phyloP scores from a whole-genome alignment of 2,888 invertebrate genomes.

The Escarpia spicata region DNA sequence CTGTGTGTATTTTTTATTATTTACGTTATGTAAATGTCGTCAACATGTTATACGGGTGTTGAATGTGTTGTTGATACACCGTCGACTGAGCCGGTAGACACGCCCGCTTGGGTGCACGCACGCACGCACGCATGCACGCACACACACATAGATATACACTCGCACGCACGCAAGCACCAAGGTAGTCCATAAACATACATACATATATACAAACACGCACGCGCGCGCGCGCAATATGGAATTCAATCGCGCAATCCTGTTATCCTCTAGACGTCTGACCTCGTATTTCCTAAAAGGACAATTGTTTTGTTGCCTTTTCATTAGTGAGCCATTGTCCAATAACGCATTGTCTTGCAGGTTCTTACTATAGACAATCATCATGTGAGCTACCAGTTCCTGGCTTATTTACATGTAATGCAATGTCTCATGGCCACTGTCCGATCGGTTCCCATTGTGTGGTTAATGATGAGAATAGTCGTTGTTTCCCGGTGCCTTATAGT shows the following conservation, averaged over 20 bases:
- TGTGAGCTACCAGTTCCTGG: neutral
- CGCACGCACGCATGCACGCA: neutral
- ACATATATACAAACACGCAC: neutral
- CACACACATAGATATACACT: neutral
- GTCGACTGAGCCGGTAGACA: too few relatives aligned
- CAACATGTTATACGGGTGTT: too few relatives aligned
- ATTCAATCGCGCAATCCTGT: too few relatives aligned
- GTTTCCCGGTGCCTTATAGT: neutral
- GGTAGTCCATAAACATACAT: neutral
- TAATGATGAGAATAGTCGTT: neutral
- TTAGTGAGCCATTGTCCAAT: neutral
- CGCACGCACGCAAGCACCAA: neutral
- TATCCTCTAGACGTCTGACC: too few relatives aligned
- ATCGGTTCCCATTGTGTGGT: neutral
- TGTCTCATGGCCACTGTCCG: neutral
- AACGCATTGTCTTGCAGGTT: neutral
- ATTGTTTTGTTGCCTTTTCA: neutral
- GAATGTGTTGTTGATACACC: too few relatives aligned
- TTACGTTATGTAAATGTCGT: too few relatives aligned
- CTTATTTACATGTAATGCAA: neutral
- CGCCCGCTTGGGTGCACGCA: too few relatives aligned
- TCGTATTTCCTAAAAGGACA: neutral
- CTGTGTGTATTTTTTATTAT: too few relatives aligned
- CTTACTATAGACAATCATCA: neutral
- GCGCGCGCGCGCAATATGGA: too few relatives aligned